Percentiles rank a stretch among this genome's conserved stretches.
These are phyloP conservation scores for Bradynema listronoti DNA, from an alignment of 1,140 invertebrate genomes.

Conservation along the genomic window DNA sequence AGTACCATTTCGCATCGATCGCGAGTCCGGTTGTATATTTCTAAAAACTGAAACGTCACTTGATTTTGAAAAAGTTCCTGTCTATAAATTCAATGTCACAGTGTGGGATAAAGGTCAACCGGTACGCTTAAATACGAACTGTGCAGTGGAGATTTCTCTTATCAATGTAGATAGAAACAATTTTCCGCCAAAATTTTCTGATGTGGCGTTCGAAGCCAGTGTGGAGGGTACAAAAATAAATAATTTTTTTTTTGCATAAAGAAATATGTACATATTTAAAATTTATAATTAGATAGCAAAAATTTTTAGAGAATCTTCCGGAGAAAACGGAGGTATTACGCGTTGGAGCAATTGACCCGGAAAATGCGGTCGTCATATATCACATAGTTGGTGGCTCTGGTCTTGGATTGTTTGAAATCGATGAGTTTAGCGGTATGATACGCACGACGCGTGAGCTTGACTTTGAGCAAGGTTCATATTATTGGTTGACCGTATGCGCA, in stretches of 20 bases:
- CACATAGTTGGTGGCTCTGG: slow-evolving; percentile 80
- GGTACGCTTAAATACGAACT: slow-evolving; percentile 49
- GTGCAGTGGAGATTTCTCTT: slow-evolving; percentile 68
- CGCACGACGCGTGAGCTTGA: slow-evolving; percentile 70
- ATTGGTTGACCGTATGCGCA: slow-evolving; percentile 87
- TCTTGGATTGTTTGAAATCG: slow-evolving; percentile 80
- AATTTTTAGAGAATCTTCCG: slow-evolving; percentile 59
- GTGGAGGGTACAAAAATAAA: slow-evolving; percentile 36
- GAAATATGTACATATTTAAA: not conserved
- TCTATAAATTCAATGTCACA: slow-evolving; percentile 48
- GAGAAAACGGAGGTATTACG: slow-evolving; percentile 26
- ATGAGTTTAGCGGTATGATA: slow-evolving; percentile 73
- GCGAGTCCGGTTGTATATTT: slow-evolving; percentile 72
- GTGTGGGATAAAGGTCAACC: slow-evolving; percentile 55
- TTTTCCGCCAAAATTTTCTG: slow-evolving; percentile 74
- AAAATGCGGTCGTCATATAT: slow-evolving; percentile 72
- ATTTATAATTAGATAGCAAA: not conserved
- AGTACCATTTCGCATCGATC: slow-evolving; percentile 89
- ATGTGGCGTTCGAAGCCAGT: slow-evolving; percentile 69
- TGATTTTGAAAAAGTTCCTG: slow-evolving; percentile 44
- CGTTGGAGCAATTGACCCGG: slow-evolving; percentile 61
- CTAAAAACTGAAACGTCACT: slow-evolving; percentile 31
- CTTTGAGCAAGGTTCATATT: slow-evolving; percentile 74
- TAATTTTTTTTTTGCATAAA: not conserved
- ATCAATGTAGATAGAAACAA: slow-evolving; percentile 87